Evolutionary conservation across 2,888 invertebrate genomes (phyloP), one percentile per base, ranked within the genome.

Genomic region (Lysandra bellargus): DNA sequence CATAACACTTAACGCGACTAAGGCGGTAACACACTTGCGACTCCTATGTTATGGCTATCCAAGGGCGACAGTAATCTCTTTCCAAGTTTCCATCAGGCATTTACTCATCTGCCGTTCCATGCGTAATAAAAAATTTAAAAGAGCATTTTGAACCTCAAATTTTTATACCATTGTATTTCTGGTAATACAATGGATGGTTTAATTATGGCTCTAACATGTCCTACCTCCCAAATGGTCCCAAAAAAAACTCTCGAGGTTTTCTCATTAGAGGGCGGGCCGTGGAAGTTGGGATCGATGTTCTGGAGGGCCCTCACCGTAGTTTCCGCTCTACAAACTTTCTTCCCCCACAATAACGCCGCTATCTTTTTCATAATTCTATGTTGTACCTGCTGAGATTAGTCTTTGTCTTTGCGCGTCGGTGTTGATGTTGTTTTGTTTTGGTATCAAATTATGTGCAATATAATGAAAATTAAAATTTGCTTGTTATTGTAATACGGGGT

Each of bases 321-420:
- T 74, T 44, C 74, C 74, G 74, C 74, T 74, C 74, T 74, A 74
- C 74, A 74, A 74, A 74, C 74, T 74, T 44, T 74, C 44, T 44
- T 74, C 23, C 23, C 74, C 9, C 74, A 74, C 44, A 44, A 44
- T 23, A 74, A 44, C 44, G 74, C 40, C n/a, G 44, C 40, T 40
- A 74, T 69, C 33, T 69, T 69, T 69, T 74, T 44, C 44, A 40
- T 69, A 14, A 69, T 33, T 44, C 17, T 9, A 64, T 64, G 23
- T 23, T 7, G 30, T 30, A 64, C 30, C 64, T 64, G 30, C 30
- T 64, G 64, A 64, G 64, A 64, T 64, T 23, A 64, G 9, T 49
- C 49, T 49, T 30, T 12, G 23, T 64, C 7, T 61, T 30, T 57
- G 12, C 14, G 4, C 17, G 57, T 57, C 57, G 12, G 57, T 17